phyloP scores from a whole-genome alignment of 2,797 vertebrate species.

The Prionace glauca region DNA sequence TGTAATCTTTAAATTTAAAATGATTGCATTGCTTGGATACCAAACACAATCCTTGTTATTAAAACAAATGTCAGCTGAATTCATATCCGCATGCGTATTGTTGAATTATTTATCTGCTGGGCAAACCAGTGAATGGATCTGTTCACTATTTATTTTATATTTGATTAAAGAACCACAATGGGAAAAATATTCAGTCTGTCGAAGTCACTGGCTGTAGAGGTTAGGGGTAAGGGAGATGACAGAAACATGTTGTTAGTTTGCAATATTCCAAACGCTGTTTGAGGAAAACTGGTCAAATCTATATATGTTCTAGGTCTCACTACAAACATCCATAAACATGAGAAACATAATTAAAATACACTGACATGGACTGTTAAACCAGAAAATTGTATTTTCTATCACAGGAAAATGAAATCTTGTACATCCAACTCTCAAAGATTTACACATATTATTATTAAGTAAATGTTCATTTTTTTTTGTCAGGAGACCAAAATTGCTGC shows the following conservation, averaged over 20 bases:
- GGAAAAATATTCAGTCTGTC: neutral
- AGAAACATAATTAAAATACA: neutral
- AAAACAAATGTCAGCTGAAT: neutral
- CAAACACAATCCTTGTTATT: neutral
- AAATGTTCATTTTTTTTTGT: constrained; percentile 12
- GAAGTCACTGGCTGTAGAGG: neutral
- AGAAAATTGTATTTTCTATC: neutral
- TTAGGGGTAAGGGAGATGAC: neutral
- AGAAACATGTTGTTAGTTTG: neutral
- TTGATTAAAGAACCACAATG: neutral
- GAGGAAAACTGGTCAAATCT: neutral
- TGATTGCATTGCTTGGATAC: neutral
- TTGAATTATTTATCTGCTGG: neutral
- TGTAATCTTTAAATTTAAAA: neutral
- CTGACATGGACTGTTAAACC: neutral
- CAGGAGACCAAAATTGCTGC: neutral
- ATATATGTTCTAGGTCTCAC: neutral
- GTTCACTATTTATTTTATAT: neutral
- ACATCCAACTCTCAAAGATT: neutral
- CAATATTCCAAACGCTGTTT: neutral
- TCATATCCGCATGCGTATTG: too few relatives aligned
- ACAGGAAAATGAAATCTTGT: neutral
- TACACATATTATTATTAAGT: neutral
- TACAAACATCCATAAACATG: neutral
- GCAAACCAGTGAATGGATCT: neutral